Conservation (phyloP, 2,797 vertebrate genomes). For the Amblyopsis hoosieri region DNA sequence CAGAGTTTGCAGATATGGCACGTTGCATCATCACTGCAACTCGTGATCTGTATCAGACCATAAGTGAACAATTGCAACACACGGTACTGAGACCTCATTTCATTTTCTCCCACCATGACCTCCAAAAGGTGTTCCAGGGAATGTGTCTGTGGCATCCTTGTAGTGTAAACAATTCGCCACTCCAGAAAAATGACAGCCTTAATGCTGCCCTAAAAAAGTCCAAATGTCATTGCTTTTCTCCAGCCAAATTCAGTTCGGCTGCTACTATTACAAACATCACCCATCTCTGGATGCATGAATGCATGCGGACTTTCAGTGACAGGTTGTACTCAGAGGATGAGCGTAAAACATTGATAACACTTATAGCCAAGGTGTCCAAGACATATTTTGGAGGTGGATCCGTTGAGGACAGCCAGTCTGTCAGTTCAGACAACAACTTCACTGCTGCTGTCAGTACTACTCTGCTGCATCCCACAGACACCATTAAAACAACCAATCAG, state of each 20-base stretch:
- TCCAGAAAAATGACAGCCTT: conserved; percentile 6
- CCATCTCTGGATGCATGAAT: conserved; percentile 87
- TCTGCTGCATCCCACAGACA: not conserved
- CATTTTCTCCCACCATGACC: conserved; percentile 78
- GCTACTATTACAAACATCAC: conserved; percentile 58
- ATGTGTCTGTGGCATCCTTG: conserved; percentile 74
- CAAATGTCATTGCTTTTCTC: conserved; percentile 5
- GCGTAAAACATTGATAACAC: conserved; percentile 53
- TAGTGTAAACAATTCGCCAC: conserved; percentile 8
- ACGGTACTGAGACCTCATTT: conserved; percentile 64
- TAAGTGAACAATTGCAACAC: conserved; percentile 64
- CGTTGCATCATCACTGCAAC: conserved; percentile 79
- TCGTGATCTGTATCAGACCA: conserved; percentile 67
- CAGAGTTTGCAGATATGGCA: conserved; percentile 58
- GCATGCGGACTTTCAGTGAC: conserved; percentile 83
- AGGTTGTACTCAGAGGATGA: conserved; percentile 72
- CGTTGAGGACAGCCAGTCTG: conserved; percentile 3
- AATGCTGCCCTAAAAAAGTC: conserved; percentile 2
- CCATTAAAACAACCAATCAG: not conserved
- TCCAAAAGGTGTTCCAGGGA: conserved; percentile 82
- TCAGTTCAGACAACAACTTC: not conserved
- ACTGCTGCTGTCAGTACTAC: not conserved
- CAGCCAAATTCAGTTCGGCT: conserved; percentile 22
- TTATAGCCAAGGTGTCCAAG: conserved; percentile 70
- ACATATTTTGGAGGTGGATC: conserved; percentile 60